Conservation (phyloP, 2,888 invertebrate species). For the Aromia moschata region DNA sequence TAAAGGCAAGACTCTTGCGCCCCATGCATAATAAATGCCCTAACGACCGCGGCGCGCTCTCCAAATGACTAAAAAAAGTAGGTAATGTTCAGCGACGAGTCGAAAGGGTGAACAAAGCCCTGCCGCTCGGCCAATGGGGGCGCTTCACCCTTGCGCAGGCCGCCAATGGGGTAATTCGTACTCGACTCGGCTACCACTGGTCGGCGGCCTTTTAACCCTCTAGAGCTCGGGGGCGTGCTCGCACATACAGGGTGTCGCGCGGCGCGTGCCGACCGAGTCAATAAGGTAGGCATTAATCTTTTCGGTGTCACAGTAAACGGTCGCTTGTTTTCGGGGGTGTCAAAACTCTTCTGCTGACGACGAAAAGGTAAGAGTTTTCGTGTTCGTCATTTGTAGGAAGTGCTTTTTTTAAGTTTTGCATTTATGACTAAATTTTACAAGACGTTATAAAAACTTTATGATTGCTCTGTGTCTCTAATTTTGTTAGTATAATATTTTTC, state of each 20-base stretch:
- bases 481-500: too few relatives aligned
- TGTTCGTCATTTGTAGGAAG: too few relatives aligned
- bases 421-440: too few relatives aligned
- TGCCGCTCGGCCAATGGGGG: slow-evolving; percentile 48
- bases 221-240: slow-evolving; percentile 48
- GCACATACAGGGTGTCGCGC: slow-evolving; percentile 39
- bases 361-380: slow-evolving; percentile 4
- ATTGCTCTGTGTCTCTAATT: too few relatives aligned
- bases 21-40: slow-evolving; percentile 36
- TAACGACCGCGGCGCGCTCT: slow-evolving; percentile 29
- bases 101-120: slow-evolving; percentile 57
- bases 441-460: too few relatives aligned
- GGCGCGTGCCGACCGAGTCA: slow-evolving; percentile 5
- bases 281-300: slow-evolving; percentile 17
- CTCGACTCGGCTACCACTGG: slow-evolving; percentile 51
- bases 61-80: slow-evolving; percentile 34
- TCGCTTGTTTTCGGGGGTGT: slow-evolving; percentile 6
- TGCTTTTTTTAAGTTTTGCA: too few relatives aligned
- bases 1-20: slow-evolving; percentile 34
- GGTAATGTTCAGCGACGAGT: slow-evolving; percentile 52
- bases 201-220: slow-evolving; percentile 56
- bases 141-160: slow-evolving; percentile 36
- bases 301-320: slow-evolving; percentile 9
- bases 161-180: slow-evolving; percentile 43
- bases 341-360: background rate